Evolutionary conservation across 2,797 vertebrate species (phyloP), one percentile per base, ranked within the genome.

Genomic region (Melanotaenia boesemani): DNA sequence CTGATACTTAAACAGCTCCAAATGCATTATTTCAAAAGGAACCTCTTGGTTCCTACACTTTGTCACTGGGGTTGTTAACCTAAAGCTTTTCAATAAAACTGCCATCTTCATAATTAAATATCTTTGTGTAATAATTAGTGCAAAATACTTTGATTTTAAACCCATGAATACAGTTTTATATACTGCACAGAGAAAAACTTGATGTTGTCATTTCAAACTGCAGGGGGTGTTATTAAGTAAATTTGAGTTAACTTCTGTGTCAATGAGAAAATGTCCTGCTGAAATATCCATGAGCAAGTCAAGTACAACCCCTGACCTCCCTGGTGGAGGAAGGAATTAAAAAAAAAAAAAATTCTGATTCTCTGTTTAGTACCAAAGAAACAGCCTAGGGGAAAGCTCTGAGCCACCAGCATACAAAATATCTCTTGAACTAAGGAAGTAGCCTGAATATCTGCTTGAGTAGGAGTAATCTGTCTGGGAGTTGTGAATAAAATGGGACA

Each of bases 401-500:
- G 56, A 80, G 82, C 63, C 39, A 46, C 72, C 72, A 55, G 76
- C 80, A 86, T 76, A 74, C 62, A 61, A 77, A 80, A 79, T 69
- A 70, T 63, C 54, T 60, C 36, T 20, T 24, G 36, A 59, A 41
- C 36, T 11, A 30, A 55, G 58, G 54, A 74, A 55, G 64, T 10
- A 54, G 52, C 41, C 11, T n/a, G 57, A 63, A 70, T 28, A 60
- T 55, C 46, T 39, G 37, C 11, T 11, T 39, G 2, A 39, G 11
- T 11, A 11, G 37, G 9, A 39, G 37, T 39, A 11, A 11, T 39
- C 37, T 39, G 37, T 3, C 11, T 39, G 11, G 37, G 62, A 69
- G 48, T 36, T 56, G 32, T 44, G 48, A 62, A 86, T 75, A 82
- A 80, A 74, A 83, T 34, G 62, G 60, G 79, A 79, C 70, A 72